These are phyloP conservation scores for Drosophila prosaltans DNA, from an alignment of 1,140 invertebrate species.

Conservation along the genomic window DNA sequence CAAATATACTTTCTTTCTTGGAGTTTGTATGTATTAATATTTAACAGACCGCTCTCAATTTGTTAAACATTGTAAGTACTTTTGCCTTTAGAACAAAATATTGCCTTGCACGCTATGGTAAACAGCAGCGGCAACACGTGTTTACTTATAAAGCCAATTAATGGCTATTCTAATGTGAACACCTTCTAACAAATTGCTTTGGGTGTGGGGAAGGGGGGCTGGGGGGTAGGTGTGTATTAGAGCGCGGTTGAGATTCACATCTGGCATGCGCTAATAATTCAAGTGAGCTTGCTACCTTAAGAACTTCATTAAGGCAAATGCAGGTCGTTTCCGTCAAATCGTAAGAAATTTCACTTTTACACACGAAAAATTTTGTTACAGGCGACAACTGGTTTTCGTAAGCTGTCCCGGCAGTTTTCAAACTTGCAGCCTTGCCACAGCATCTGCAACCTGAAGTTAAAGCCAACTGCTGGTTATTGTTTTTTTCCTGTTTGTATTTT, in stretches of 20 bases:
- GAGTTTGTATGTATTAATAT: background rate
- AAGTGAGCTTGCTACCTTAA: constrained; percentile 33
- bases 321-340: constrained; percentile 16
- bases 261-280: constrained; percentile 78
- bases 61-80: constrained; percentile 30
- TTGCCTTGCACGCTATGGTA: constrained; percentile 36
- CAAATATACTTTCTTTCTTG: constrained; percentile 25
- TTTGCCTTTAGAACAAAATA: constrained; percentile 38
- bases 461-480: constrained; percentile 42
- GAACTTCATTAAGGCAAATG: constrained; percentile 42
- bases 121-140: constrained; percentile 19
- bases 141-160: constrained; percentile 21
- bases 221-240: constrained; percentile 43
- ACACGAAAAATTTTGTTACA: constrained; percentile 36
- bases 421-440: constrained; percentile 11
- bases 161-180: constrained; percentile 55
- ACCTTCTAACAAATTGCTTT: constrained; percentile 5
- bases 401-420: constrained; percentile 11
- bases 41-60: constrained; percentile 11
- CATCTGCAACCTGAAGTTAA: constrained; percentile 27
- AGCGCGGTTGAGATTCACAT: constrained; percentile 65
- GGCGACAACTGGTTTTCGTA: constrained; percentile 58
- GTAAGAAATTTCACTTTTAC: constrained; percentile 72
- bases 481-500: constrained; percentile 23
- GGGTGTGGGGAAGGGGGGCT: constrained; percentile 5